These are phyloP conservation scores for Drosophila tropicalis DNA, from an alignment of 1,140 invertebrate species.

Conservation along the genomic window DNA sequence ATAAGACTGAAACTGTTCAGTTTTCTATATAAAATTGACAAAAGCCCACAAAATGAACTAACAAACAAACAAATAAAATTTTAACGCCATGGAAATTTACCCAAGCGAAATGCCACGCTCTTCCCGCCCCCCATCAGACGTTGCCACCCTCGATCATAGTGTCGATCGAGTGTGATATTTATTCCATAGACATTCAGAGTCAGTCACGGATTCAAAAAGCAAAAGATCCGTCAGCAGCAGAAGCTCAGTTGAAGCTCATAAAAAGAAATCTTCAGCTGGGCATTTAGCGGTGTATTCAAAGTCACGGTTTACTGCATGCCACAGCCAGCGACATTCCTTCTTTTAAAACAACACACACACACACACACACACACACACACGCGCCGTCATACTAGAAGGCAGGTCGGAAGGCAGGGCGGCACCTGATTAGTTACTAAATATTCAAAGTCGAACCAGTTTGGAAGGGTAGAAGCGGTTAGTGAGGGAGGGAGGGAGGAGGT, in stretches of 20 bases:
- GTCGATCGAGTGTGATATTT: background rate
- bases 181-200: slow-evolving; percentile 27
- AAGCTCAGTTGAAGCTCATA: slow-evolving; percentile 6
- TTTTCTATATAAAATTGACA: slow-evolving; percentile 46
- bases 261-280: slow-evolving; percentile 3
- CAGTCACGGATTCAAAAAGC: slow-evolving; percentile 25
- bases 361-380: background rate
- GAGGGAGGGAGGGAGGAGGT: background rate
- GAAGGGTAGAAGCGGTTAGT: background rate
- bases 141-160: background rate
- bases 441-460: slow-evolving; percentile 63
- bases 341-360: background rate
- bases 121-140: background rate
- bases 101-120: slow-evolving; percentile 37
- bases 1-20: slow-evolving; percentile 23
- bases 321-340: slow-evolving; percentile 36
- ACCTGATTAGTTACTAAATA: slow-evolving; percentile 4
- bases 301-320: slow-evolving; percentile 57
- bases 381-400: background rate
- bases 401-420: background rate
- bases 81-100: slow-evolving; percentile 77
- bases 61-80: slow-evolving; percentile 78
- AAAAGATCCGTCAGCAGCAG: slow-evolving; percentile 3
- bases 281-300: slow-evolving; percentile 38
- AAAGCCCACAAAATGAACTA: slow-evolving; percentile 46